Evolutionary conservation across 2,113 vertebrate species (phyloP).

Genomic region (Ploceus nigricollis): DNA sequence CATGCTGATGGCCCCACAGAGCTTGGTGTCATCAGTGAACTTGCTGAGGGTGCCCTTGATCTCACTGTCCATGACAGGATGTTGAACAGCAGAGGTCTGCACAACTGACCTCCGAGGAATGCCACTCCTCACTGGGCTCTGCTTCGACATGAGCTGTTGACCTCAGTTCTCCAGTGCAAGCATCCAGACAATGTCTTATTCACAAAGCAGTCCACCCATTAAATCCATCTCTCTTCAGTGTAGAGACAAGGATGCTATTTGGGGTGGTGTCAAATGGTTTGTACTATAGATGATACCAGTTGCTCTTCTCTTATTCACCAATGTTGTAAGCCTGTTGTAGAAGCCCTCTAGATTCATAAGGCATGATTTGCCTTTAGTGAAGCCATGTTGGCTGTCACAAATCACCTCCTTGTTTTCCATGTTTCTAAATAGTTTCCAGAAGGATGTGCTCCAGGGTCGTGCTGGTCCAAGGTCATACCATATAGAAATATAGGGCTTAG

Average conservation of each 20-base stretch:
- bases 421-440: not conserved
- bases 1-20: accelerated
- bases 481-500: not conserved
- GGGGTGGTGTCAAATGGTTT: not conserved
- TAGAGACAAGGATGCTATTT: not conserved
- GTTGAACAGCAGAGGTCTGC: not conserved
- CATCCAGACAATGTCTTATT: not conserved
- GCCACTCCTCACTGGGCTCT: accelerated
- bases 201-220: not conserved
- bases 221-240: not conserved
- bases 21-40: not conserved
- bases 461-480: accelerated
- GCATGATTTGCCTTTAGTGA: not conserved
- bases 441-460: not conserved
- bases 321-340: not conserved
- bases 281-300: no score
- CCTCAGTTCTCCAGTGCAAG: not conserved
- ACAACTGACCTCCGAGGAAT: not conserved
- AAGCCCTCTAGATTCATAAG: not conserved
- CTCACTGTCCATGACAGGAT: not conserved
- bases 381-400: not conserved
- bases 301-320: not conserved
- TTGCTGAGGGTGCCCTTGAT: not conserved
- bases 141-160: not conserved
- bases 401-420: not conserved